These are phyloP conservation scores for Bembecia ichneumoniformis DNA, from an alignment of 2,888 invertebrate species.

Conservation along the genomic window DNA sequence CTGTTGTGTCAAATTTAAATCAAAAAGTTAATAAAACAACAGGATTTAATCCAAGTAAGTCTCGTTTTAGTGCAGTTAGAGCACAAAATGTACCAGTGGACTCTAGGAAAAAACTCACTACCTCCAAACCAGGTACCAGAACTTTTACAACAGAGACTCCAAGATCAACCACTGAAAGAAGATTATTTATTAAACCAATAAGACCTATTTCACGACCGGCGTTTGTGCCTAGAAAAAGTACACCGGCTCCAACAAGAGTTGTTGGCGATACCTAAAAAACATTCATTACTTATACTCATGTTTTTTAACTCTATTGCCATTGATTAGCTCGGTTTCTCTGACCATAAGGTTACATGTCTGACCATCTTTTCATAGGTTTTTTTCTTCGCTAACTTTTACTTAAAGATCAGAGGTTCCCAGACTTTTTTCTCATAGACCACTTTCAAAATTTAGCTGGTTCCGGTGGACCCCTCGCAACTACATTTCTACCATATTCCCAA, in stretches of 20 bases:
- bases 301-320: slow-evolving; percentile 11
- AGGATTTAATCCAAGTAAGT: slow-evolving; percentile 41
- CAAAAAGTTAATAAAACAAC: slow-evolving; percentile 50
- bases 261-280: slow-evolving; percentile 17
- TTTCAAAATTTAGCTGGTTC: no score
- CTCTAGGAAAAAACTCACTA: slow-evolving; percentile 31
- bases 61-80: slow-evolving; percentile 45
- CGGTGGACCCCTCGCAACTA: no score
- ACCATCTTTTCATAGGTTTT: slow-evolving; percentile 7
- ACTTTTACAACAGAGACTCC: slow-evolving; percentile 49
- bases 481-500: no score
- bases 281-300: no score
- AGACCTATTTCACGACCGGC: slow-evolving; percentile 53
- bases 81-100: slow-evolving; percentile 61
- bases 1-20: slow-evolving; percentile 25
- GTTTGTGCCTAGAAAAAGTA: slow-evolving; percentile 50
- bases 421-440: no score
- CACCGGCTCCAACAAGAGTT: slow-evolving; percentile 31
- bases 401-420: no score
- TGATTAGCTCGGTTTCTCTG: slow-evolving; percentile 33
- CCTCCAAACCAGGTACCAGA: slow-evolving; percentile 29
- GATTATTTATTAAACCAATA: slow-evolving; percentile 46
- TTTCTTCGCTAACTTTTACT: no score
- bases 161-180: slow-evolving; percentile 51
- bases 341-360: slow-evolving; percentile 32